Evolutionary conservation across 2,113 vertebrate genomes (phyloP).

Genomic region (Alethe diademata): DNA sequence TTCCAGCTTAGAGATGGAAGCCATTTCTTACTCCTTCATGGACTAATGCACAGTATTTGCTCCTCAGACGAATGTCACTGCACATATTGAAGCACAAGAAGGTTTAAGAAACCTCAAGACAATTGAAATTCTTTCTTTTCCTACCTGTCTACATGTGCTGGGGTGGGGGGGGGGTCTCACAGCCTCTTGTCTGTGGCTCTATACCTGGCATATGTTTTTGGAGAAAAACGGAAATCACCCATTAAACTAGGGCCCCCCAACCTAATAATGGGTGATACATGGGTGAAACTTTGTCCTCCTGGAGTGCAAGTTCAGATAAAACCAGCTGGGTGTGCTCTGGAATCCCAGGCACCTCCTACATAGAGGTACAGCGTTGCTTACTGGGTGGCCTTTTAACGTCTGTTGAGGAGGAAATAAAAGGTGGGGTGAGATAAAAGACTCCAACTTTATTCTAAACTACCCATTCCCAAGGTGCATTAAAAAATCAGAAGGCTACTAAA

Average conservation of each 20-base stretch:
- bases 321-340: background rate
- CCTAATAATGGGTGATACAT: background rate
- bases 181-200: background rate
- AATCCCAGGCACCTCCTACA: background rate
- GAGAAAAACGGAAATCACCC: background rate
- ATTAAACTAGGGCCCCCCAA: background rate
- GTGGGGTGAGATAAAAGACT: background rate
- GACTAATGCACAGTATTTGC: background rate
- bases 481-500: conserved; percentile 32
- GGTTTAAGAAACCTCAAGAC: background rate
- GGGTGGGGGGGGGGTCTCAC: fast-evolving
- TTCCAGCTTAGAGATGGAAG: background rate
- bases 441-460: background rate
- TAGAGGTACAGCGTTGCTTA: background rate
- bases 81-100: background rate
- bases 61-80: background rate
- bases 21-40: background rate
- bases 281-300: background rate
- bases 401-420: background rate
- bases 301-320: background rate
- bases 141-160: fast-evolving
- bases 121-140: background rate
- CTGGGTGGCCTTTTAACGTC: conserved; percentile 10
- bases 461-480: background rate
- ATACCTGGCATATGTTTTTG: background rate